Evolutionary conservation across 2,797 vertebrate species (phyloP).

Genomic region (Malurus splendens): DNA sequence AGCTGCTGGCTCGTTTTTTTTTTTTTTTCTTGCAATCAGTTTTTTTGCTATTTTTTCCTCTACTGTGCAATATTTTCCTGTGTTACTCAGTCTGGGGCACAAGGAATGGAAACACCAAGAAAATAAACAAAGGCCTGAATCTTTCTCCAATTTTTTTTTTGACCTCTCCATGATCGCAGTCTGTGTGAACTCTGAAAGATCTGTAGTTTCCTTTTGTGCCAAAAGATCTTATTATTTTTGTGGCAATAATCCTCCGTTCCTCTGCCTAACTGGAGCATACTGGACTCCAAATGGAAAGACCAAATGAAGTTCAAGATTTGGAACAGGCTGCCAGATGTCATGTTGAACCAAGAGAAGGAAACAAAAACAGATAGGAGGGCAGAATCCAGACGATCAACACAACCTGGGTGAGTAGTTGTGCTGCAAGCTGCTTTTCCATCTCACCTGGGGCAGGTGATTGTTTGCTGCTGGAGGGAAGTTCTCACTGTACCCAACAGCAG

Average conservation of each 20-base stretch:
- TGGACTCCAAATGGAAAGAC: background rate
- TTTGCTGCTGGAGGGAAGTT: background rate
- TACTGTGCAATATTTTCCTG: background rate
- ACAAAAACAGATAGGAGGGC: background rate
- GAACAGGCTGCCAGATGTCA: background rate
- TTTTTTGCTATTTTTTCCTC: too few relatives aligned
- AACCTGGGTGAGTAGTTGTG: accelerated
- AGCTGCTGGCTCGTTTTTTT: background rate
- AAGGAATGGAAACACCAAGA: background rate
- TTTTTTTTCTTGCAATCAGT: accelerated
- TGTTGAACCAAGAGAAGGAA: background rate
- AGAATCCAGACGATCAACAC: background rate
- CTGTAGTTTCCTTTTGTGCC: background rate
- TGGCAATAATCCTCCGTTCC: background rate
- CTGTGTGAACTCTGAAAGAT: background rate
- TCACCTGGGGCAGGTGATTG: accelerated
- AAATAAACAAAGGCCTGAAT: background rate
- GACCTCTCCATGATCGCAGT: background rate
- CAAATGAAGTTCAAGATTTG: background rate
- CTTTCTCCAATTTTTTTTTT: background rate
- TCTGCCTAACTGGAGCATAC: background rate
- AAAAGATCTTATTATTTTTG: background rate
- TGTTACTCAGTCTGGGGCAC: background rate
- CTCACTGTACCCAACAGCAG: background rate
- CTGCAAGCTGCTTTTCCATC: background rate